Conservation (phyloP, 1,140 invertebrate species). For the Diorhabda sublineata region DNA sequence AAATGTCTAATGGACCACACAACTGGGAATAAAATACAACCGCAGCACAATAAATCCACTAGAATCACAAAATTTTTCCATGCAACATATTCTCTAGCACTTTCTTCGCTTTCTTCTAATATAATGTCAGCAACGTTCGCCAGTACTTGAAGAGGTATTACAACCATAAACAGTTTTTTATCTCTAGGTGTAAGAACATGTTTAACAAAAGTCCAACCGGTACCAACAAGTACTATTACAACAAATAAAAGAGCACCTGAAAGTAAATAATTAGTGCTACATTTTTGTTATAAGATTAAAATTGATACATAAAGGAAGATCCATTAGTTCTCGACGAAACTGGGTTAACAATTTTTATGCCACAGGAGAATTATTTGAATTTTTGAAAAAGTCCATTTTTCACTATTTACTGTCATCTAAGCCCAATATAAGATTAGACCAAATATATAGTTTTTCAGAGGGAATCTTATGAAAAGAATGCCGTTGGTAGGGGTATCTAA, state of each 20-base stretch:
- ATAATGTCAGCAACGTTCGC: constrained; percentile 97
- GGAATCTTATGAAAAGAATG: no score
- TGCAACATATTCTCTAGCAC: constrained; percentile 79
- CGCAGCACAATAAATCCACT: constrained; percentile 93
- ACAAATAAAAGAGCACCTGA: constrained; percentile 84
- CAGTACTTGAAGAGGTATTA: constrained; percentile 94
- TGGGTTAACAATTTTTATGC: no score
- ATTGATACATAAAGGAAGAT: no score
- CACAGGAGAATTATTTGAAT: no score
- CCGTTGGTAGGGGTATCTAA: no score
- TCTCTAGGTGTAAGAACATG: constrained; percentile 94
- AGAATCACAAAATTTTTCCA: constrained; percentile 94
- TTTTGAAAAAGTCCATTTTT: no score
- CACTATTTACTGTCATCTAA: no score
- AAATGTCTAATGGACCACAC: constrained; percentile 93
- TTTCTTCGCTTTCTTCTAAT: constrained; percentile 95
- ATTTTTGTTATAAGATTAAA: no score
- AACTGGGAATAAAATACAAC: constrained; percentile 95
- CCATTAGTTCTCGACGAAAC: no score
- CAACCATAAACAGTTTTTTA: constrained; percentile 98
- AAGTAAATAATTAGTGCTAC: background rate
- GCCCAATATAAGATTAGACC: no score
- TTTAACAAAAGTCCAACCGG: constrained; percentile 99
- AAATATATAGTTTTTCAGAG: no score
- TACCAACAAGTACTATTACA: constrained; percentile 93